Evolutionary conservation across 1,140 invertebrate species (phyloP).

Genomic region (Marisa cornuarietis): DNA sequence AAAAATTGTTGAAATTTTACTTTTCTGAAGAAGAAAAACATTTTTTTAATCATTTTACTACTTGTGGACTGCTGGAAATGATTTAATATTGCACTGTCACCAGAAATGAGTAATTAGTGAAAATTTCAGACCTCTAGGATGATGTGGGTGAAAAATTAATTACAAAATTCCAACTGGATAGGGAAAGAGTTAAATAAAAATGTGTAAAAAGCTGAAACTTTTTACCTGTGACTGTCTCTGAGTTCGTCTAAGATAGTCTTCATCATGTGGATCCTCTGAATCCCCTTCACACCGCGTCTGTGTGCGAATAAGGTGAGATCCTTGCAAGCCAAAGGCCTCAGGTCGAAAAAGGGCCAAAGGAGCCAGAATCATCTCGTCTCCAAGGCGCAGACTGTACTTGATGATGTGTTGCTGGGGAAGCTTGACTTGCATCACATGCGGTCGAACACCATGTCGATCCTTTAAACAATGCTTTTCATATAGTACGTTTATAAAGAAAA

Average conservation of each 20-base stretch:
- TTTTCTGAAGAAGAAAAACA: too few species aligned
- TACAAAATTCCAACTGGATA: too few species aligned
- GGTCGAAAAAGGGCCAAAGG: slow-evolving; percentile 89
- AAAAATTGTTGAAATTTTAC: too few species aligned
- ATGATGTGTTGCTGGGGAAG: slow-evolving; percentile 77
- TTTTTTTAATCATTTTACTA: too few species aligned
- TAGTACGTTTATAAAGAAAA: slow-evolving; percentile 14
- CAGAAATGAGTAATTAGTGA: too few species aligned
- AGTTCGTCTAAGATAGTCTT: slow-evolving; percentile 77
- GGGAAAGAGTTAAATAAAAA: not conserved
- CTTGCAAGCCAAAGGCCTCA: slow-evolving; percentile 87
- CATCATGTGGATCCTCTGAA: slow-evolving; percentile 93
- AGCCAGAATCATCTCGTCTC: slow-evolving; percentile 92
- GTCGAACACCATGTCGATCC: slow-evolving; percentile 85
- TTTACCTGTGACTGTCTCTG: slow-evolving; percentile 29
- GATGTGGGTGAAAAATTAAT: too few species aligned
- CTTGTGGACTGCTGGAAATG: too few species aligned
- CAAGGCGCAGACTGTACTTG: slow-evolving; percentile 83
- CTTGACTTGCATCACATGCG: slow-evolving; percentile 81
- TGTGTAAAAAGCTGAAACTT: not conserved
- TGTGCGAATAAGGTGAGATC: slow-evolving; percentile 71
- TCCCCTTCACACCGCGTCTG: slow-evolving; percentile 82
- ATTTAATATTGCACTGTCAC: too few species aligned
- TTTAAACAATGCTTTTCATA: slow-evolving; percentile 46
- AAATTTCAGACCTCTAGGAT: too few species aligned